Percentiles rank a stretch among this genome's conserved stretches.
Conservation (phyloP, 2,113 vertebrate species). For the Falcunculus frontatus region DNA sequence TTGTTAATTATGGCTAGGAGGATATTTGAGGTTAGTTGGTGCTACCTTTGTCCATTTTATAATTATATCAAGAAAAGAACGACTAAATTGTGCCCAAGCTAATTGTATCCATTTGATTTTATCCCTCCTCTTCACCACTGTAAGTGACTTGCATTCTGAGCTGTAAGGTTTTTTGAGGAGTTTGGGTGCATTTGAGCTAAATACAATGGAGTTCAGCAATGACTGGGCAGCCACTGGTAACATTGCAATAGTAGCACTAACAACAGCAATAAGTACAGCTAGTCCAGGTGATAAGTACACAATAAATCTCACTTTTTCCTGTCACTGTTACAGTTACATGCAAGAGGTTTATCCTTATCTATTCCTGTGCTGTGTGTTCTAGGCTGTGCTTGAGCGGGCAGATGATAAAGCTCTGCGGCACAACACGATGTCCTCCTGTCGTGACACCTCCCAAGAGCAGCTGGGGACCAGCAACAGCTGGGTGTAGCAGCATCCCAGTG, state of each 20-base stretch:
- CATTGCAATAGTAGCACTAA: not conserved
- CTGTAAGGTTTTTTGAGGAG: not conserved
- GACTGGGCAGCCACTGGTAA: not conserved
- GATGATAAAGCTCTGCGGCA: not conserved
- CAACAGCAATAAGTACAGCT: not conserved
- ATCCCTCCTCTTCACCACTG: not conserved
- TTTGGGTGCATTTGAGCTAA: not conserved
- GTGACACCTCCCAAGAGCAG: not conserved
- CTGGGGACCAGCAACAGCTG: rapidly evolving
- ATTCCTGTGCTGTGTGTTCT: not conserved
- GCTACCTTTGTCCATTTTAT: constrained; percentile 56
- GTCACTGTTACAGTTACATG: not conserved
- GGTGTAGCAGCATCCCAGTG: rapidly evolving
- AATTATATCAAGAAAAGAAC: constrained; percentile 35
- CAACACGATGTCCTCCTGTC: rapidly evolving
- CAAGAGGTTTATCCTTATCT: not conserved
- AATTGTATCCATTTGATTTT: constrained; percentile 53
- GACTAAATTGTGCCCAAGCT: constrained; percentile 39
- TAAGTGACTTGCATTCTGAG: not conserved
- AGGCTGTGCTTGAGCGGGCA: not conserved
- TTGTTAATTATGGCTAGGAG: constrained; percentile 54
- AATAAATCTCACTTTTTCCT: not conserved
- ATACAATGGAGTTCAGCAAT: not conserved
- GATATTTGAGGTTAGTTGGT: constrained; percentile 45
- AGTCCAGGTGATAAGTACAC: not conserved